These are phyloP conservation scores for Andricus grossulariae DNA, from an alignment of 1,140 invertebrate species.

Conservation along the genomic window DNA sequence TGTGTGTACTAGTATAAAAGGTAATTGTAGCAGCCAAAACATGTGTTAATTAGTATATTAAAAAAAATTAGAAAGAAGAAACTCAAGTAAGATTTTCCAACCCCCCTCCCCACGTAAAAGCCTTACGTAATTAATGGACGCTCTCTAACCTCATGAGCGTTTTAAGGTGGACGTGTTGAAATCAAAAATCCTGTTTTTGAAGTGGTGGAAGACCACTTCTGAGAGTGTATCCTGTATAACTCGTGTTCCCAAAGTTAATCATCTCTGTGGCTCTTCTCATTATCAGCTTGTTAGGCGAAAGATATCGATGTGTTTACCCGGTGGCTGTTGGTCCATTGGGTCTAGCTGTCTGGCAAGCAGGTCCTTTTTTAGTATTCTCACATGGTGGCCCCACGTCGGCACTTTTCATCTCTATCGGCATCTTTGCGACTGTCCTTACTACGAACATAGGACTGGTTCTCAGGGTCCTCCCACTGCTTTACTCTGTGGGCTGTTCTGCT, in stretches of 20 bases:
- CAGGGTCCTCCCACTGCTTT: conserved; percentile 42
- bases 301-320: conserved; percentile 60
- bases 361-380: conserved; percentile 53
- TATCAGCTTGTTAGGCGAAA: conserved; percentile 68
- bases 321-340: conserved; percentile 41
- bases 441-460: conserved; percentile 52
- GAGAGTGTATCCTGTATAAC: too few species aligned
- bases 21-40: too few species aligned
- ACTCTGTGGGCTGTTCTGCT: conserved; percentile 48
- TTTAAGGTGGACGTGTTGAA: too few species aligned
- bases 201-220: too few species aligned
- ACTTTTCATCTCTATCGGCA: conserved; percentile 67
- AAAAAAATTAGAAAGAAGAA: too few species aligned
- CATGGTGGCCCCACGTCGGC: conserved; percentile 62
- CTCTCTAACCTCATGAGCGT: too few species aligned
- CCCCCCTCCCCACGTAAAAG: too few species aligned
- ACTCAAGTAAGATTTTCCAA: too few species aligned
- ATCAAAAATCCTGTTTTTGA: too few species aligned
- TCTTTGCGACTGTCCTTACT: conserved; percentile 55
- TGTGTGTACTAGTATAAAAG: too few species aligned
- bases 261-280: conserved; percentile 48
- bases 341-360: conserved; percentile 53
- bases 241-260: conserved; percentile 13
- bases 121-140: too few species aligned
- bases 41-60: too few species aligned